Evolutionary conservation across 2,113 vertebrate species (phyloP).

Genomic region (Choloepus hoffmanni): DNA sequence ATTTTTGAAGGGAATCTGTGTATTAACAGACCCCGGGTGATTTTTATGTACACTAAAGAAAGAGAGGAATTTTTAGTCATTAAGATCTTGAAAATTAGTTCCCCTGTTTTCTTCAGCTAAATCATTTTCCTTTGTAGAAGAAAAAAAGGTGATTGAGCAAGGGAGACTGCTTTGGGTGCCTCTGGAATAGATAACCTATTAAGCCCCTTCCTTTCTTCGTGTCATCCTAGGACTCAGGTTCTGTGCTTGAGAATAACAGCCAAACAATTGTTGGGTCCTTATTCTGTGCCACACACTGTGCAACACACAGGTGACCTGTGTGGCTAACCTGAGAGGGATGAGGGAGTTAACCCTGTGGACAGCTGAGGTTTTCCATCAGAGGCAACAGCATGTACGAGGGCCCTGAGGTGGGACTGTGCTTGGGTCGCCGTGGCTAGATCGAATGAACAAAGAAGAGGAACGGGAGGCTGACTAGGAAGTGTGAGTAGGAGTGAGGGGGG

Average conservation of each 20-base stretch:
- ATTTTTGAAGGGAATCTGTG: background rate
- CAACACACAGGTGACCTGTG: background rate
- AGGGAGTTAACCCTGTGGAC: too few species aligned
- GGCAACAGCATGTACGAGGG: too few species aligned
- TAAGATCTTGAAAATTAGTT: background rate
- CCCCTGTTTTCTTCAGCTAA: background rate
- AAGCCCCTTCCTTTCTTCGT: background rate
- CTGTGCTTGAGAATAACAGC: background rate
- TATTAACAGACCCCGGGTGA: background rate
- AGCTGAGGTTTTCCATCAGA: too few species aligned
- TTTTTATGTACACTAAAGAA: background rate
- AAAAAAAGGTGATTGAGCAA: background rate
- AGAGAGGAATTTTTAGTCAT: background rate
- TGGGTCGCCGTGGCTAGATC: too few species aligned
- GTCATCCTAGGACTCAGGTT: background rate
- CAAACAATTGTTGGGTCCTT: background rate
- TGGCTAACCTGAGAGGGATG: too few species aligned
- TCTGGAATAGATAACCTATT: background rate
- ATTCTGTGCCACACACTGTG: background rate
- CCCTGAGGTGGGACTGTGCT: too few species aligned
- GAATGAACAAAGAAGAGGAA: too few species aligned
- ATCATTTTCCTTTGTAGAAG: background rate
- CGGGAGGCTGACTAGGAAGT: too few species aligned
- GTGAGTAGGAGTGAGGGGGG: too few species aligned
- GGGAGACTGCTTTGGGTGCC: background rate